Evolutionary conservation across 2,888 invertebrate genomes (phyloP).

Genomic region (Tethea ocularis): DNA sequence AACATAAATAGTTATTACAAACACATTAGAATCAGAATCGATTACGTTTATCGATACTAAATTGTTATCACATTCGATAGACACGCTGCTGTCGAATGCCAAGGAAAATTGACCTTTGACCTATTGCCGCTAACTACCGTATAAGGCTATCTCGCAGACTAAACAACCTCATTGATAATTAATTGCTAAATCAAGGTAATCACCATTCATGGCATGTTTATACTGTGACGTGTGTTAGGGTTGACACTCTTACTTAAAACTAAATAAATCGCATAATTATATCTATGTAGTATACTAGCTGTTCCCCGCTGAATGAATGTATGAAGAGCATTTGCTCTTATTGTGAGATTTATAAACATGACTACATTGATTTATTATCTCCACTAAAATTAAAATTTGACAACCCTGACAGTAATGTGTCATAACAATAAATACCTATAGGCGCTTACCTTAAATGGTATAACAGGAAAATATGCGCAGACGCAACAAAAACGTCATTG

Average conservation of each 20-base stretch:
- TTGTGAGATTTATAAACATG: too few relatives aligned
- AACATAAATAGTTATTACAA: too few relatives aligned
- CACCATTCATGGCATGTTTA: background rate
- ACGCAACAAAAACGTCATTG: background rate
- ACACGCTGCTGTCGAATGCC: background rate
- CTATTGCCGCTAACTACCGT: background rate
- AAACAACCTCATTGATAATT: background rate
- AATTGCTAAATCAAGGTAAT: conserved; percentile 1
- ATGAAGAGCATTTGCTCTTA: too few relatives aligned
- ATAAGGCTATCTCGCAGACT: background rate
- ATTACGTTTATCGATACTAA: background rate
- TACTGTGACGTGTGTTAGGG: conserved; percentile 3
- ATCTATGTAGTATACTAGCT: too few relatives aligned
- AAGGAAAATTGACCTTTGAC: background rate
- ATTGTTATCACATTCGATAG: background rate
- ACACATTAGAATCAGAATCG: background rate
- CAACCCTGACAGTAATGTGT: conserved; percentile 1
- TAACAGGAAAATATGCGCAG: background rate
- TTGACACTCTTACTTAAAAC: conserved; percentile 15
- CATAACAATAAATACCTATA: background rate
- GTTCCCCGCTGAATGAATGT: too few relatives aligned
- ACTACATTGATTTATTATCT: too few relatives aligned
- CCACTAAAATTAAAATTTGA: background rate
- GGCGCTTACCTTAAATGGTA: background rate
- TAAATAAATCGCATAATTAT: too few relatives aligned